These are phyloP conservation scores for Aleiodes leptofemur DNA, from an alignment of 2,888 invertebrate species.

Conservation along the genomic window DNA sequence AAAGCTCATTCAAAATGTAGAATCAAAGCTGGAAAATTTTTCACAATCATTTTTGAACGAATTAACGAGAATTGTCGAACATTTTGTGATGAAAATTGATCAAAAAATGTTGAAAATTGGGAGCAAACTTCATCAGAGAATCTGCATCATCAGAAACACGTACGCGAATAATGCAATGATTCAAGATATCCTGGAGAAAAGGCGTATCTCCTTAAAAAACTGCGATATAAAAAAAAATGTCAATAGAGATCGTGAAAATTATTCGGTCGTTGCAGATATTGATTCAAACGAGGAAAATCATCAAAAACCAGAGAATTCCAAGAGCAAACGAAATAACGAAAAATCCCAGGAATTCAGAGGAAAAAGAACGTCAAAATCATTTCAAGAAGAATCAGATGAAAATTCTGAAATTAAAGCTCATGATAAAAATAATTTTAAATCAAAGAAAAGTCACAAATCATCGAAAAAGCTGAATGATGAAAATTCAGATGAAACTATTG, in stretches of 20 bases:
- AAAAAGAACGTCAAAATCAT: background rate
- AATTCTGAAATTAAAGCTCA: background rate
- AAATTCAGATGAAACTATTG: background rate
- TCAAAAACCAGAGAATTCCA: background rate
- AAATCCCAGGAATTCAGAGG: background rate
- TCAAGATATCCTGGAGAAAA: background rate
- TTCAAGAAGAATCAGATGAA: background rate
- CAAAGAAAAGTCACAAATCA: constrained; percentile 25
- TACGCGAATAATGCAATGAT: constrained; percentile 19
- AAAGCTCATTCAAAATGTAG: constrained; percentile 31
- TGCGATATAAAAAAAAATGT: background rate
- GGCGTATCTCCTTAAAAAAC: constrained; percentile 3
- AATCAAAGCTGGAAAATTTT: constrained; percentile 24
- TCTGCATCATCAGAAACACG: constrained; percentile 36
- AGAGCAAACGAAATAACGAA: background rate
- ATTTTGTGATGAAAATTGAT: constrained; percentile 15
- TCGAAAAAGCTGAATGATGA: background rate
- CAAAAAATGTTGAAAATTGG: constrained; percentile 25
- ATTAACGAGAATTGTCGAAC: constrained; percentile 17
- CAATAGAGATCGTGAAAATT: background rate
- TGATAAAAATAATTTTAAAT: constrained; percentile 2
- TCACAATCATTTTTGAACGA: constrained; percentile 25
- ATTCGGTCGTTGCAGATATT: constrained; percentile 16
- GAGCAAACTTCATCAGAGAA: constrained; percentile 15
- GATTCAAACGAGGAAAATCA: background rate